phyloP scores from a whole-genome alignment of 2,888 invertebrate species.

The Pimpla rufipes region DNA sequence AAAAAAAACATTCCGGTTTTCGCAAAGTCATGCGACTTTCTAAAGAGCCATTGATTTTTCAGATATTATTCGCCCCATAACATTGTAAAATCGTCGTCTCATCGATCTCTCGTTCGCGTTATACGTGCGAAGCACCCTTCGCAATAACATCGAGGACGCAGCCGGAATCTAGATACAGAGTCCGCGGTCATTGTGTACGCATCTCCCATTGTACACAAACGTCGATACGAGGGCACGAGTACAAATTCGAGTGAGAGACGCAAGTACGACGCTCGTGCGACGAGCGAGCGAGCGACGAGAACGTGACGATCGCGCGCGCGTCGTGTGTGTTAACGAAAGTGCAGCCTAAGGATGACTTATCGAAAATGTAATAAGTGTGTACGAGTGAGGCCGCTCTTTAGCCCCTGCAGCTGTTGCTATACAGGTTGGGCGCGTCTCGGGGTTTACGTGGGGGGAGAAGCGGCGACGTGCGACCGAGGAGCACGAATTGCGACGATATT shows the following conservation, averaged over 20 bases:
- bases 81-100: no score
- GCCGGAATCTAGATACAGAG: no score
- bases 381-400: slow-evolving; percentile 30
- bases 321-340: slow-evolving; percentile 67
- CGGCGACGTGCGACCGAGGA: neutral
- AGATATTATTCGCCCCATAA: no score
- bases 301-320: slow-evolving; percentile 18
- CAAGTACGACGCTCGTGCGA: neutral
- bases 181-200: no score
- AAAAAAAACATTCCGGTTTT: no score
- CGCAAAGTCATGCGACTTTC: no score
- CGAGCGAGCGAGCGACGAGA: neutral
- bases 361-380: slow-evolving; percentile 63
- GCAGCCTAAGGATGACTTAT: slow-evolving; percentile 77
- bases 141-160: no score
- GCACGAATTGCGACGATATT: neutral
- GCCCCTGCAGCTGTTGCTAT: slow-evolving; percentile 8
- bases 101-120: no score
- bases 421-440: neutral
- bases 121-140: no score
- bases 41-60: no score
- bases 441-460: neutral
- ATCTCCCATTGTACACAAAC: neutral
- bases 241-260: no score
- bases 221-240: neutral